Base-by-base conservation (phyloP, 2,797 vertebrate genomes). In the Mormyrus hasselquistii region DNA sequence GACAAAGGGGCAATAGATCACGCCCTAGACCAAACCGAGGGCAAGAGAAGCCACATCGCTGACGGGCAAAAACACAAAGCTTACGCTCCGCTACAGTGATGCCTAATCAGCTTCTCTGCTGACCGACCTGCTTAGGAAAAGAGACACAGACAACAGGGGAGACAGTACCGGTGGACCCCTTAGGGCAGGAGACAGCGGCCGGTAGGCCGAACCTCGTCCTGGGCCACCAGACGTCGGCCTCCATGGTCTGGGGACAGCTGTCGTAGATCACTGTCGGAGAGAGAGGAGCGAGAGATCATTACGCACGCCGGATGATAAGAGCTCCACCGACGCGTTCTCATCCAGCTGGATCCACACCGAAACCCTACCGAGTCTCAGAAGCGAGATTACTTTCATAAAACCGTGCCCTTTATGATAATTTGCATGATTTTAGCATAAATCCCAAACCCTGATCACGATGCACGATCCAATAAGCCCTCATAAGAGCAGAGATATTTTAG, bases 221-320 rank as follows among this genome's bases (percentile, higher is more conserved):
- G 86, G 97, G 98, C 98, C 98, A 99, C 98, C 98, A 99, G 92
- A 99, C 99, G 90, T 94, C 96, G 34, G 97, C 97, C 91, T 99
- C 96, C 0, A 97, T 98, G 85, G 97, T 97, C 91, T 97, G 96
- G 34, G 98, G 98, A 92, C 98, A 99, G 93, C 98, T 99, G 96
- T 99, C 97, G 0, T 99, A 99, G 93, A 99, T 99, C 89, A 99
- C 98, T 99, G 95, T 0, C 55, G 65, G 73, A 88, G 91, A 86
- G 84, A 86, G 2, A 12, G 29, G 3, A 25, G 88, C 1, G 22
- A 16, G 49, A 52, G 29, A 55, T 25, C 12, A 38, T 16, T 29
- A 55, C 1, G 29, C 50, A 12, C 0, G 9, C n/a, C 41, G 44
- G 44, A 5, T 52, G 41, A 9, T 22, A 50, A 12, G 16, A 22